These are phyloP conservation scores for Hydrochoerus hydrochaeris DNA, from an alignment of 2,113 vertebrate species.

Conservation along the genomic window DNA sequence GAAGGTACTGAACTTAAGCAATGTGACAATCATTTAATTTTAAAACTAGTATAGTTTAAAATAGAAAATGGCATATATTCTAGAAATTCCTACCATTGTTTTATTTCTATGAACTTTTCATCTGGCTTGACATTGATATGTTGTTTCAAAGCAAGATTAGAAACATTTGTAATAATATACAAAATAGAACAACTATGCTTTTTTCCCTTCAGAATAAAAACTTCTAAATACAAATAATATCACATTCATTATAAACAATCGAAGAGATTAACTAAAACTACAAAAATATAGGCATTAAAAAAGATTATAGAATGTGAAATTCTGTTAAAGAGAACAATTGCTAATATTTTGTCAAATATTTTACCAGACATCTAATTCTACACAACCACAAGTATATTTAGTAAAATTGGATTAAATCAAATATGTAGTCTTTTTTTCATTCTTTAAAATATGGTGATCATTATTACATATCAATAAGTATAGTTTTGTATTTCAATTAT, in stretches of 20 bases:
- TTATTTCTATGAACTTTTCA: slow-evolving; percentile 26
- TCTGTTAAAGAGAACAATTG: neutral
- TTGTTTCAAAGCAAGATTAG: slow-evolving; percentile 44
- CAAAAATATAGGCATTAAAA: neutral
- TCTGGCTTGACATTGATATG: neutral
- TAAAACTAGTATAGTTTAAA: slow-evolving; percentile 42
- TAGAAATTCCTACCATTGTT: slow-evolving; percentile 38
- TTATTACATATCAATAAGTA: slow-evolving; percentile 36
- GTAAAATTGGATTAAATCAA: slow-evolving; percentile 36
- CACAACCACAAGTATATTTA: neutral
- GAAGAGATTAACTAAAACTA: neutral
- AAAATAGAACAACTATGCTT: neutral
- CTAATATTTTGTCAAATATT: slow-evolving; percentile 6
- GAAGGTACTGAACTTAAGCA: neutral
- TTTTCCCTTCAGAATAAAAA: slow-evolving; percentile 12
- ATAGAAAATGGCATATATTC: neutral
- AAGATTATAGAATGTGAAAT: neutral
- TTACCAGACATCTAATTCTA: neutral
- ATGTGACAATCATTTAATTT: slow-evolving; percentile 13
- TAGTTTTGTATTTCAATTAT: slow-evolving; percentile 8
- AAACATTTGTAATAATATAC: neutral
- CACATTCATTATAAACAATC: neutral
- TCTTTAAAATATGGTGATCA: neutral
- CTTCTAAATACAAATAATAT: neutral
- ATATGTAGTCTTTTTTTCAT: neutral